Percentiles rank a stretch among this genome's conserved stretches.
Conservation (phyloP, 2,888 invertebrate species). For the Amorpha juglandis region DNA sequence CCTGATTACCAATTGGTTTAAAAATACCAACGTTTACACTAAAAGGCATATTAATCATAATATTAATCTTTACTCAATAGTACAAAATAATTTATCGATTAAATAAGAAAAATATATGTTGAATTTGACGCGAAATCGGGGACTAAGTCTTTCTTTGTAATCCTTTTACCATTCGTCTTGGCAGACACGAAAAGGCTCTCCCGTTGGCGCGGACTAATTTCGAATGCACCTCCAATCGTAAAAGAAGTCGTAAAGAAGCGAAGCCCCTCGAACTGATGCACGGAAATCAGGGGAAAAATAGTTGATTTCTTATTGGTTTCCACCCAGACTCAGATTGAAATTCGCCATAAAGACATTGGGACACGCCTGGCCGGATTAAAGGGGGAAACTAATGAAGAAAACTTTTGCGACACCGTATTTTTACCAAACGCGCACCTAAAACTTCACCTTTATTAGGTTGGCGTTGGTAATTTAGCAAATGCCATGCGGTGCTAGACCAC, state of each 20-base stretch:
- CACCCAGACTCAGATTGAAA: conserved; percentile 82
- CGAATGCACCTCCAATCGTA: conserved; percentile 84
- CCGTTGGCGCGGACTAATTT: conserved; percentile 77
- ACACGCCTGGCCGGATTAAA: conserved; percentile 82
- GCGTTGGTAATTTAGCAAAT: conserved; percentile 69
- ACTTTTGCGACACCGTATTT: conserved; percentile 84
- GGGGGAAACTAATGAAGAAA: conserved; percentile 84
- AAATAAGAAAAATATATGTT: neutral
- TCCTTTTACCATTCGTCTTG: conserved; percentile 79
- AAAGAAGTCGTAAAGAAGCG: conserved; percentile 83
- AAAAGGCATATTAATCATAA: no score
- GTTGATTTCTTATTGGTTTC: conserved; percentile 84
- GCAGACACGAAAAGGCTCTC: conserved; percentile 81
- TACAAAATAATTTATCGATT: neutral
- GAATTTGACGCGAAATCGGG: conserved; percentile 39
- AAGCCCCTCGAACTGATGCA: conserved; percentile 79
- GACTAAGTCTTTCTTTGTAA: conserved; percentile 68
- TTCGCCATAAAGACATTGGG: conserved; percentile 84
- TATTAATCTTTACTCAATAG: neutral
- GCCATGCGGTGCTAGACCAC: conserved; percentile 57
- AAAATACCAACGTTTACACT: no score
- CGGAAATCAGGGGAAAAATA: conserved; percentile 81
- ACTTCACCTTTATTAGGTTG: conserved; percentile 78
- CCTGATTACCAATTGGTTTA: no score
- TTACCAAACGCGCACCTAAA: conserved; percentile 78